Percentiles rank a stretch among this genome's conserved stretches.
Evolutionary conservation across 1,140 invertebrate species (phyloP).

Genomic region (Pinna nobilis): DNA sequence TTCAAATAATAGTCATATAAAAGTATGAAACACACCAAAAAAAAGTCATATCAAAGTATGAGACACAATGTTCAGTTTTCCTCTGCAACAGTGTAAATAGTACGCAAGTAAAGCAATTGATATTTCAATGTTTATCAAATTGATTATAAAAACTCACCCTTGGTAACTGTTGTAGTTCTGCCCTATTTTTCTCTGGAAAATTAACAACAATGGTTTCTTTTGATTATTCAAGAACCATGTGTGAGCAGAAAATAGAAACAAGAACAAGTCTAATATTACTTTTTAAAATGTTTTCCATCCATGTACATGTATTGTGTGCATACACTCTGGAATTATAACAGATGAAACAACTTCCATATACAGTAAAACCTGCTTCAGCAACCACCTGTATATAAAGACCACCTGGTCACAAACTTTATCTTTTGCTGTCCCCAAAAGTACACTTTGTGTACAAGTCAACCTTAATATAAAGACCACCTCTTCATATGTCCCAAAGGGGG

Average conservation of each 20-base stretch:
- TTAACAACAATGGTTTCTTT: conserved; percentile 18
- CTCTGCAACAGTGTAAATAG: not conserved
- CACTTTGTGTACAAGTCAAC: no score
- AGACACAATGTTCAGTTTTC: not conserved
- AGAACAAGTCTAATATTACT: not conserved
- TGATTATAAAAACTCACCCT: conserved; percentile 75
- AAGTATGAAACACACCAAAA: not conserved
- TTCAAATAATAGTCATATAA: not conserved
- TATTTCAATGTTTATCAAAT: no score
- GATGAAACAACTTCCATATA: no score
- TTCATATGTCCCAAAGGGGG: no score
- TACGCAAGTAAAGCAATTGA: no score
- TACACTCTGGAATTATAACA: no score
- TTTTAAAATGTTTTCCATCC: not conserved
- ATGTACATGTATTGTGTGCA: not conserved
- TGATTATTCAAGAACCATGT: not conserved
- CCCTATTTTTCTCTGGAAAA: conserved; percentile 67
- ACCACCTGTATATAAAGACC: no score
- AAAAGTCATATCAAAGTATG: not conserved
- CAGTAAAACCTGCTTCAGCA: no score
- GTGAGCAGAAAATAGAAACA: not conserved
- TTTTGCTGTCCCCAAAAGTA: no score
- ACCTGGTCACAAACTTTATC: no score
- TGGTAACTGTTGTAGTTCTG: conserved; percentile 83
- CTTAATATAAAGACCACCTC: no score